Conservation (phyloP, 2,888 invertebrate species). For the Yponomeuta evonymella region DNA sequence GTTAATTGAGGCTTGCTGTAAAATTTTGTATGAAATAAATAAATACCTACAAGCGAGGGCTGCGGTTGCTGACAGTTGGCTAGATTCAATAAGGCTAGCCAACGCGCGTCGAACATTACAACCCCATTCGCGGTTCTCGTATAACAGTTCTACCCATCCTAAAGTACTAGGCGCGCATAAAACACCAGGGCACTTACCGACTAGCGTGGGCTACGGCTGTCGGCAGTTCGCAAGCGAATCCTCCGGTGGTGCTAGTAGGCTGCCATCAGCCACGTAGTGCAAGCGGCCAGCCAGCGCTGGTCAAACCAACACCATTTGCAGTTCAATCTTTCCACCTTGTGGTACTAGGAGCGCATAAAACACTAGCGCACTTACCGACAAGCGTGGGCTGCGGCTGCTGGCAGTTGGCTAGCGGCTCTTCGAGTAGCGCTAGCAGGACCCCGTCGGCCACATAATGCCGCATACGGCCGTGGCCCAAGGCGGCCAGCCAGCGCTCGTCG, state of each 20-base stretch:
- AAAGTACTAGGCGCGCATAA: neutral
- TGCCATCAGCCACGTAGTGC: slow-evolving; percentile 93
- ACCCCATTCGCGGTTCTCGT: too few species aligned
- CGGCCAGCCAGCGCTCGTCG: slow-evolving; percentile 88
- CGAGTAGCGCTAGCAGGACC: slow-evolving; percentile 90
- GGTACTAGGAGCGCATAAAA: slow-evolving; percentile 4
- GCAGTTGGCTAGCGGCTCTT: slow-evolving; percentile 94
- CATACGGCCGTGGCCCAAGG: slow-evolving; percentile 72
- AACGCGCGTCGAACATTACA: too few species aligned
- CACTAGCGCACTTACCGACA: slow-evolving; percentile 52
- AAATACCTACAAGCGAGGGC: slow-evolving; percentile 84
- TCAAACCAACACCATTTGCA: slow-evolving; percentile 84
- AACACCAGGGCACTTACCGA: slow-evolving; percentile 47
- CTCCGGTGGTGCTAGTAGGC: slow-evolving; percentile 82
- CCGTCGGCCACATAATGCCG: slow-evolving; percentile 94
- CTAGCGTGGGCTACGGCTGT: slow-evolving; percentile 95
- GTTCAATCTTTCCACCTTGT: too few species aligned
- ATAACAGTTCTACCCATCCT: too few species aligned
- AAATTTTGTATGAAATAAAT: too few species aligned
- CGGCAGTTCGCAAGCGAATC: slow-evolving; percentile 94
- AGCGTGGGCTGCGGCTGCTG: slow-evolving; percentile 96
- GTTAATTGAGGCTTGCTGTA: too few species aligned
- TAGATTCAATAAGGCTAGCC: slow-evolving; percentile 70
- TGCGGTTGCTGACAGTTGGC: slow-evolving; percentile 96
- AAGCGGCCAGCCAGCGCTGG: slow-evolving; percentile 85